phyloP scores from a whole-genome alignment of 2,113 vertebrate species.

The Mystacornis crossleyi region DNA sequence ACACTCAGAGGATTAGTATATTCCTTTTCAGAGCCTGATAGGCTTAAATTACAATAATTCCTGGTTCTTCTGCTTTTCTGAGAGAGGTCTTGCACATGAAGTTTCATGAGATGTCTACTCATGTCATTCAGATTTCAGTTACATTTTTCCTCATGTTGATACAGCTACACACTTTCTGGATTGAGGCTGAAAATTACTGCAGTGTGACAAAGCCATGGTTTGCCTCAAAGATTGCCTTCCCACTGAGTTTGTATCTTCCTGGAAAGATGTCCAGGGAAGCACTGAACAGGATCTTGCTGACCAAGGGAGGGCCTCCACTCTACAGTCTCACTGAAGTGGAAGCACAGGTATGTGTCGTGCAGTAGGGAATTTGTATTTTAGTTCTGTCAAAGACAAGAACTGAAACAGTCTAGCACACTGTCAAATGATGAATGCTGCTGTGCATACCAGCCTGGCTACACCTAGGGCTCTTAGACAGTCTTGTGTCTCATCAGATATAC shows the following conservation, averaged over 20 bases:
- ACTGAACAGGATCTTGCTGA: conserved; percentile 89
- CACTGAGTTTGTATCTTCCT: conserved; percentile 88
- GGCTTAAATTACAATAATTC: background rate
- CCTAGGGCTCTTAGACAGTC: conserved; percentile 11
- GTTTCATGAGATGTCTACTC: background rate
- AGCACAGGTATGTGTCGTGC: conserved; percentile 80
- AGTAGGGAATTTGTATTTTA: background rate
- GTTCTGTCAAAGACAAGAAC: background rate
- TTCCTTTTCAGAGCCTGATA: background rate
- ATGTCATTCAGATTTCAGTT: background rate
- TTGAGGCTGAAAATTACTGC: conserved; percentile 94
- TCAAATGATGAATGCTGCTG: background rate
- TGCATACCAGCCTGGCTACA: background rate
- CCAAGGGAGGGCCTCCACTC: conserved; percentile 85
- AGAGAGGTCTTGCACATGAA: background rate
- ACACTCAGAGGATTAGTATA: background rate
- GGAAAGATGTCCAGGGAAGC: conserved; percentile 84
- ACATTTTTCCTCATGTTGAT: background rate
- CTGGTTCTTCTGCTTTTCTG: background rate
- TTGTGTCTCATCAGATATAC: conserved; percentile 86
- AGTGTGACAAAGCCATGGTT: conserved; percentile 94
- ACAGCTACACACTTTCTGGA: conserved; percentile 98
- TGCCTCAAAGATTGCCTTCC: conserved; percentile 91
- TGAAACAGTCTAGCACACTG: background rate
- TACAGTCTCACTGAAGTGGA: conserved; percentile 90